Evolutionary conservation across 2,113 vertebrate genomes (phyloP).

Genomic region (Tor tambroides): DNA sequence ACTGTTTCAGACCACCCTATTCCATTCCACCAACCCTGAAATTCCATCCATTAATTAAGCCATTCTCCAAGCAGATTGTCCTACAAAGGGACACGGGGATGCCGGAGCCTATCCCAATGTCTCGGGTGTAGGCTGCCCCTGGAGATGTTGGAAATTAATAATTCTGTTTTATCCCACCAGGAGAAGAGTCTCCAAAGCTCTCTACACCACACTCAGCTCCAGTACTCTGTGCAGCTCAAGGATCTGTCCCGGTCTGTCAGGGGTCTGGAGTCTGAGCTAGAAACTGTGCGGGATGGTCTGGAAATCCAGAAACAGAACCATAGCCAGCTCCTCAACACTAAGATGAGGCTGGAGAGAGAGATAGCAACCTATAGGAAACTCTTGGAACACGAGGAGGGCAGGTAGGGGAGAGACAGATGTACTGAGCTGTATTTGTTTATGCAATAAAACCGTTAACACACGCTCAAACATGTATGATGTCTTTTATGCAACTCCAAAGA

Average conservation of each 20-base stretch:
- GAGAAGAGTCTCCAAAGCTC: conserved; percentile 90
- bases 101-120: background rate
- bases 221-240: conserved; percentile 87
- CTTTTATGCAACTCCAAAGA: background rate
- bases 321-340: conserved; percentile 89
- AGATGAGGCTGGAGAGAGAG: conserved; percentile 94
- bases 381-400: conserved; percentile 91
- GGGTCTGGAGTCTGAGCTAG: conserved; percentile 86
- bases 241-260: conserved; percentile 83
- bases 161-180: conserved; percentile 68
- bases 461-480: background rate
- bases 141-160: background rate
- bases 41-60: background rate
- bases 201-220: conserved; percentile 81
- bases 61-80: background rate
- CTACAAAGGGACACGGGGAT: background rate
- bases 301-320: conserved; percentile 88
- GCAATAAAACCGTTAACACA: background rate
- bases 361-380: conserved; percentile 91
- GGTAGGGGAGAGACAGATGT: conserved; percentile 71
- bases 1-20: background rate
- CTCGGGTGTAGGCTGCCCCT: background rate
- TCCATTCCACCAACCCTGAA: background rate
- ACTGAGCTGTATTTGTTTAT: background rate
- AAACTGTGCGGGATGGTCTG: conserved; percentile 83